Evolutionary conservation across 1,140 invertebrate genomes (phyloP), one percentile per base, ranked within the genome.

Genomic region (Trichoplusia ni): DNA sequence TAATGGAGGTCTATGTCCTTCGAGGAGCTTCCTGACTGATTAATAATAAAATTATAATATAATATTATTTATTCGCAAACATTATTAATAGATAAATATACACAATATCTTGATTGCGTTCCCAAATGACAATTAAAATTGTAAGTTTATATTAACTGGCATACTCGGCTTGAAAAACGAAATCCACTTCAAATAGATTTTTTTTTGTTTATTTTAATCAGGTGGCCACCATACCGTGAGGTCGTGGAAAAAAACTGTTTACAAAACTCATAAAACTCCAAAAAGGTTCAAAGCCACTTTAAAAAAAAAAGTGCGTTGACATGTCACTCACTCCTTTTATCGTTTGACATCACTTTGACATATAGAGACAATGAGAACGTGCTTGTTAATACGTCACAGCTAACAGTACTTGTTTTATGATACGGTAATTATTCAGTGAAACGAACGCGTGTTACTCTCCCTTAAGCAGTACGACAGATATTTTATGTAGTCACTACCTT

Each of bases 231-330:
- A 44, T n/a, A 23, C 11, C 11, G 29, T 33, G 11, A 33, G 16
- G 1, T 25, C 9, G 19, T 11, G 40, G 38, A n/a, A 4, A 21
- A 16, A 5, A 21, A 21, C 16, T n/a, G 37, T 27, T 46, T 11
- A 27, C 8, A 46, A 14, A 46, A 46, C 11, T 27, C 13, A 27
- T 6, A 46, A n/a, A 23, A 11, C 11, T 31, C 31, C 7, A 47
- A 47, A 47, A 23, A 47, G 44, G 44, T 47, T n/a, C n/a, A n/a
- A n/a, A n/a, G n/a, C n/a, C n/a, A n/a, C 23, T 47, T 47, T 31
- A 29, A n/a, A n/a, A n/a, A n/a, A n/a, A n/a, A n/a, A n/a, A n/a
- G 44, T 23, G 25, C 44, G 14, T 47, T 47, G 44, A 47, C 44
- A 11, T 11, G 19, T 4, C 21, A 44, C 18, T 47, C 25, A 47